Base-by-base conservation (phyloP, 2,888 invertebrate genomes). In the Polymixis flavicincta region DNA sequence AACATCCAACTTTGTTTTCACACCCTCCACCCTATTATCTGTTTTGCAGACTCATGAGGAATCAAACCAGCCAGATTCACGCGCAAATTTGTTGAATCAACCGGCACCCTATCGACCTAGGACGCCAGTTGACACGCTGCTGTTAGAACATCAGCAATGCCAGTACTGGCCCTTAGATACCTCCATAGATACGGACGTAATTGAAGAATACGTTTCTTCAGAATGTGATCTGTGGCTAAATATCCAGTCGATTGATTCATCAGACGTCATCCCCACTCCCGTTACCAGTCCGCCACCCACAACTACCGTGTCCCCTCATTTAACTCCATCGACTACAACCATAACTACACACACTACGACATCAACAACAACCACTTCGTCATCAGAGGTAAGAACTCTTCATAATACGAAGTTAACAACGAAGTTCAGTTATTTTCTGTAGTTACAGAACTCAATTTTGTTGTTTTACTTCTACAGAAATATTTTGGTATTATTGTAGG, bases 11-110 rank as follows among this genome's bases (percentile, higher is more conserved):
- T 1, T 2, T 2, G 11, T 19, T 22, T 17, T 19, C 28, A 0
- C 0, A 6, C 22, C 14, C 0, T 2, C n/a, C 6, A 1, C 14
- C 5, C 0, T 6, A 54, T 28, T 19, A 0, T 0, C 11, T 14
- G 17, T 3, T 22, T 17, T 17, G 14, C 0, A 14, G n/a, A 11
- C n/a, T 45, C 13, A 13, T 28, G 28, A 42, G 2, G 22, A 60
- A 19, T 4, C 14, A 14, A 19, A 45, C 4, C 61, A 7, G 37
- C 28, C 19, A 9, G 1, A 17, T 9, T 28, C 22, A 22, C 1
- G 2, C 13, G 4, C n/a, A n/a, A 28, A 57, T n/a, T 1, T 19
- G 3, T 14, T n/a, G 14, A 37, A 28, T 37, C 25, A 14, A n/a
- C 37, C 57, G 11, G 3, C 54, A 28, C 19, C 0, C 8, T 9